Conservation (phyloP, 64 coral and sea anemone genomes). For the Stylophora pistillata region DNA sequence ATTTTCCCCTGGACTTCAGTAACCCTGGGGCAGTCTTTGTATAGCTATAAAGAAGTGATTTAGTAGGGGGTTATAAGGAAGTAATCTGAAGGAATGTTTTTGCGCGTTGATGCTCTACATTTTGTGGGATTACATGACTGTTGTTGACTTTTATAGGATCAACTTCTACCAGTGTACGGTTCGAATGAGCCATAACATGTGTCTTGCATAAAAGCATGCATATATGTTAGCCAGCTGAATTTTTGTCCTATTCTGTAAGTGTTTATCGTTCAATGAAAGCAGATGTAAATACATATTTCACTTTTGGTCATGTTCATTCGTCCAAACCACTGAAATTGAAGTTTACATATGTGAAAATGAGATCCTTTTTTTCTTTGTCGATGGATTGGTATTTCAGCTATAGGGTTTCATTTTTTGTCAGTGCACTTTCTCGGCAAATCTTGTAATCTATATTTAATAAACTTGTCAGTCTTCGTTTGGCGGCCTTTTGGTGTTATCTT, state of each 20-base stretch:
- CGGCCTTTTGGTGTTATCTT: not conserved
- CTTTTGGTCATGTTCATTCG: not conserved
- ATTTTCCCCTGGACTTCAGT: not conserved
- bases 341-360: not conserved
- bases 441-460: slow-evolving; percentile 40
- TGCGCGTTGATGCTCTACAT: not conserved
- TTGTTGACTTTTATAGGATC: not conserved
- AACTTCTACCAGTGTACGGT: not conserved
- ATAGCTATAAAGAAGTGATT: slow-evolving; percentile 1
- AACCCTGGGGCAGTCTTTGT: not conserved
- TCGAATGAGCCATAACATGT: not conserved
- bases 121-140: not conserved
- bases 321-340: not conserved
- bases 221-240: not conserved
- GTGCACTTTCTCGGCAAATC: not conserved
- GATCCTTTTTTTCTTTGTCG: not conserved
- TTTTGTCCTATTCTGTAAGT: not conserved
- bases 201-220: not conserved
- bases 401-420: not conserved
- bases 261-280: not conserved
- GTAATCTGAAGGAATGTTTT: not conserved
- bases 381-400: not conserved
- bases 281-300: not conserved
- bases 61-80: not conserved
- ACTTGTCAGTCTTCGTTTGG: not conserved